Evolutionary conservation across 1,140 invertebrate species (phyloP), one percentile per base, ranked within the genome.

Genomic region (Bombus confusus): DNA sequence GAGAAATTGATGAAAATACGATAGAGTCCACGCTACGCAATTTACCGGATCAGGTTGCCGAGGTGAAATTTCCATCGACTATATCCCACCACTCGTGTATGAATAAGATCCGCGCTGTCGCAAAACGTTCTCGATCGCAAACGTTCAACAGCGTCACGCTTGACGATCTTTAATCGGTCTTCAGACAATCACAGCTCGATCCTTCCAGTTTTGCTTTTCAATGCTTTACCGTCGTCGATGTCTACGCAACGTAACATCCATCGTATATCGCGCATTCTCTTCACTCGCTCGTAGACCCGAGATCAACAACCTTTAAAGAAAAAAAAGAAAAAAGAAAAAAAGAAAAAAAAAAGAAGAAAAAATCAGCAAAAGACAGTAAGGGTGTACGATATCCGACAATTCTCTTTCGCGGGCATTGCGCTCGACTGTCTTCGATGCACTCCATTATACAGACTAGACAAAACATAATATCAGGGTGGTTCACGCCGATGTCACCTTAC

Each of bases 191-290:
- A 47, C 43, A 69, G 62, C 47, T 34, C 12, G 34, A 79, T 78
- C 82, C 39, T 79, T 62, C 52, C 52, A 85, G 57, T 79, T 85
- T 72, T 80, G 37, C 76, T 85, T 85, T 85, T 59, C 37, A 59
- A 47, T 43, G 62, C 74, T 72, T 59, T 25, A 37, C 75, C 77
- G 47, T 85, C 77, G 69, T 80, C 78, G 57, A 64, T 66, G 52
- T 73, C 82, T 59, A 71, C 68, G 69, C 69, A 25, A 68, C n/a
- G 39, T n/a, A 80, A 62, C 37, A 47, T 47, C 43, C 62, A 10
- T 22, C 59, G 43, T 74, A 73, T 39, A 72, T 39, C 25, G 28
- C 28, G 52, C 39, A 78, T 64, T n/a, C 25, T 47, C 66, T 37
- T 77, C 43, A 34, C 62, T 78, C 37, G 28, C 75, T 78, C 57